Evolutionary conservation across 2,797 vertebrate species (phyloP).

Genomic region (Toxotes lorentzi): DNA sequence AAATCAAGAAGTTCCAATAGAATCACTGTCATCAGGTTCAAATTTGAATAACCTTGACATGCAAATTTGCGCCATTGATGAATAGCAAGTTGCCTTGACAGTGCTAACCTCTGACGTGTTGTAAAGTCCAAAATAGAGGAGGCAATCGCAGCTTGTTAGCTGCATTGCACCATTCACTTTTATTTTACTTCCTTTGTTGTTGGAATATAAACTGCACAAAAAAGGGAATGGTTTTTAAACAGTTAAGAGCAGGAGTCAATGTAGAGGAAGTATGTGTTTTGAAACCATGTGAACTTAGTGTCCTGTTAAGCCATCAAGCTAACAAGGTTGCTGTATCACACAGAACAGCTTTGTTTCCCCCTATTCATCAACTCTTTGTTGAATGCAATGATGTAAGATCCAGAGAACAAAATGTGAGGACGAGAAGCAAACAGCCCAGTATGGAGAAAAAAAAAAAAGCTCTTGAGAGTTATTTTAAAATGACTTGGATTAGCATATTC

Average conservation of each 20-base stretch:
- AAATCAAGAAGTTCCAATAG: slow-evolving; percentile 7
- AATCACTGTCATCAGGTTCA: not conserved
- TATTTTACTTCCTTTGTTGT: not conserved
- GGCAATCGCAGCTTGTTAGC: not conserved
- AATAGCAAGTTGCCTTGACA: not conserved
- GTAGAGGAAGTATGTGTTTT: not conserved
- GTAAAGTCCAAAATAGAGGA: not conserved
- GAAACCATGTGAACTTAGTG: not conserved
- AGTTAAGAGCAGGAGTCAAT: not conserved
- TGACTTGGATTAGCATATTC: not conserved
- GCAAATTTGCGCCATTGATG: not conserved
- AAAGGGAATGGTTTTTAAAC: not conserved
- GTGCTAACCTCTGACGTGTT: not conserved
- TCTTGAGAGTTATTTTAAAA: not conserved
- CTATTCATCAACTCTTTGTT: not conserved
- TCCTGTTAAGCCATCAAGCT: not conserved
- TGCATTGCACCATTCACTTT: not conserved
- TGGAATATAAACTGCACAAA: not conserved
- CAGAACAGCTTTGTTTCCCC: not conserved
- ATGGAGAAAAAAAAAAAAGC: not conserved
- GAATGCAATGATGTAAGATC: not conserved
- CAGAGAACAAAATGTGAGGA: not conserved
- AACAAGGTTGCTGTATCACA: not conserved
- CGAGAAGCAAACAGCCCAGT: not conserved
- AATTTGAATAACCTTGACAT: not conserved